Percentiles rank a stretch among this genome's conserved stretches.
phyloP scores from a whole-genome alignment of 1,140 invertebrate species.

The Prorops nasuta region DNA sequence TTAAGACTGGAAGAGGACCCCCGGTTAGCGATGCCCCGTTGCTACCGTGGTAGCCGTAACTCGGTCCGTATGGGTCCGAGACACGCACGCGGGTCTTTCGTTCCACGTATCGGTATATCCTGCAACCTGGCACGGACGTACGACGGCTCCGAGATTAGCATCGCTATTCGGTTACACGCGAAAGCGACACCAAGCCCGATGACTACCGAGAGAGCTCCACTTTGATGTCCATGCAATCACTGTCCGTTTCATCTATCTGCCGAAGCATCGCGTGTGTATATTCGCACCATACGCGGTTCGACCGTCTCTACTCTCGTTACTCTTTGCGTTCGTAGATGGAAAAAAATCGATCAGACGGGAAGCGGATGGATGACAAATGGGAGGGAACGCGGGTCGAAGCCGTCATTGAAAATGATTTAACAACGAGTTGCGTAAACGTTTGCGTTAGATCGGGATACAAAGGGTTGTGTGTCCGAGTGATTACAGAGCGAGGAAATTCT shows the following conservation, averaged over 20 bases:
- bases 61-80: conserved; percentile 21
- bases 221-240: conserved; percentile 5
- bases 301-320: too few species aligned
- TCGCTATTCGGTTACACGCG: conserved; percentile 47
- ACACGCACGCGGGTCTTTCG: conserved; percentile 22
- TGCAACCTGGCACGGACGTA: too few species aligned
- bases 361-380: too few species aligned
- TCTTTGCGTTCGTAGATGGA: too few species aligned
- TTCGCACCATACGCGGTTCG: too few species aligned
- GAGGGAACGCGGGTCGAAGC: too few species aligned
- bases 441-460: too few species aligned
- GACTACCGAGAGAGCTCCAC: conserved; percentile 1
- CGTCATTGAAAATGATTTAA: too few species aligned
- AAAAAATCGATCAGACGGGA: too few species aligned
- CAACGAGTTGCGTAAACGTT: too few species aligned
- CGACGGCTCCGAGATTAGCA: conserved; percentile 45
- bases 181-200: conserved; percentile 23
- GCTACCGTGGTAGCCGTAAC: conserved; percentile 7
- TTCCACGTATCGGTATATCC: conserved; percentile 31
- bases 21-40: conserved; percentile 13
- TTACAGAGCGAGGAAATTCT: not conserved
- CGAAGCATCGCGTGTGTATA: too few species aligned
- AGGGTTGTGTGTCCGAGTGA: not conserved
- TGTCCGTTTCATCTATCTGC: conserved; percentile 15
- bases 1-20: conserved; percentile 40